Evolutionary conservation across 2,797 vertebrate genomes (phyloP).

Genomic region (Tachyglossus aculeatus): DNA sequence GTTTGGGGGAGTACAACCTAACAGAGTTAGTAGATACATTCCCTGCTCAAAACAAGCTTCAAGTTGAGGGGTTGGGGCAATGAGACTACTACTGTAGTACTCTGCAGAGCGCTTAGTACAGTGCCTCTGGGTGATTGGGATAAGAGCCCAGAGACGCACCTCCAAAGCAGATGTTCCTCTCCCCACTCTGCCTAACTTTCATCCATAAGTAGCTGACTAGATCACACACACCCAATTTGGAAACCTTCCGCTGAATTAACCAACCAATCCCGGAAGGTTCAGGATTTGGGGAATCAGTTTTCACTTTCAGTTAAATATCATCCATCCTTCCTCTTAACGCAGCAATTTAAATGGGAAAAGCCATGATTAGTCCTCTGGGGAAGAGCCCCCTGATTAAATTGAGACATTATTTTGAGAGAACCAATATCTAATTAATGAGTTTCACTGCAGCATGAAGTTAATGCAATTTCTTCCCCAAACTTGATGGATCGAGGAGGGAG

Average conservation of each 20-base stretch:
- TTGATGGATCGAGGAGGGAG: no score
- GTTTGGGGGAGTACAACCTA: no score
- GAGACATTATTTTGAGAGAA: neutral
- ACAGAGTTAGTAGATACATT: no score
- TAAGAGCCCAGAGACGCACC: neutral
- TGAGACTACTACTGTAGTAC: no score
- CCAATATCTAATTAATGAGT: conserved; percentile 21
- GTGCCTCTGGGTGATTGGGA: no score
- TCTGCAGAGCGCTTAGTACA: no score
- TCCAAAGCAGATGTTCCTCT: neutral
- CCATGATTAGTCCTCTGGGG: neutral
- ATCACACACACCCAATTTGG: neutral
- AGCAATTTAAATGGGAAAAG: conserved; percentile 23
- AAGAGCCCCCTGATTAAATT: conserved; percentile 8
- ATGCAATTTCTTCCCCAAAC: no score
- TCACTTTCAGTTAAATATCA: conserved; percentile 19
- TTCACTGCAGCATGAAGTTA: no score
- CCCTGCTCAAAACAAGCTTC: no score
- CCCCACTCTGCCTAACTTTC: neutral
- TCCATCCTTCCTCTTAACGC: conserved; percentile 23
- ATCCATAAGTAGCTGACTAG: neutral
- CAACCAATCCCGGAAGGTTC: conserved; percentile 3
- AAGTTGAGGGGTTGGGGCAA: no score
- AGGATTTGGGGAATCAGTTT: neutral
- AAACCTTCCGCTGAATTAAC: conserved; percentile 14